Conservation (phyloP, 2,797 vertebrate genomes). For the Chiloscyllium punctatum region DNA sequence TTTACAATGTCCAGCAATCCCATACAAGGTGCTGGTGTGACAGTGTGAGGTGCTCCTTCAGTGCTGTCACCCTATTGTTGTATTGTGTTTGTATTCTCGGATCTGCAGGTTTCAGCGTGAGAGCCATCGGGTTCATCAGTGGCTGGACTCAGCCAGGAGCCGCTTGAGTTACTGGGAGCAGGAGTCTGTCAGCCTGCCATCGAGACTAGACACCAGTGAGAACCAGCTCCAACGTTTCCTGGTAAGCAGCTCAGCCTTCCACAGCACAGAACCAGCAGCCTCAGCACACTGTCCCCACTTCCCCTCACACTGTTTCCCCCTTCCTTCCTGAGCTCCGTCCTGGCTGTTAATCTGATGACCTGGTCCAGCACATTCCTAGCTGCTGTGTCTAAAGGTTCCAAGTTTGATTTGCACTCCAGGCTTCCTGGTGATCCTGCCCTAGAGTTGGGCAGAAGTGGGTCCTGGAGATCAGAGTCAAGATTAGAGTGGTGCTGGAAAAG, state of each 20-base stretch:
- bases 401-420: too few relatives aligned
- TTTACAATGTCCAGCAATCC: neutral
- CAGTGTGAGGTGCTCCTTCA: neutral
- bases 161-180: slow-evolving; percentile 62
- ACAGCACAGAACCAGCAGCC: too few relatives aligned
- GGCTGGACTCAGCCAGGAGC: slow-evolving; percentile 67
- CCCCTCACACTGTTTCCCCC: too few relatives aligned
- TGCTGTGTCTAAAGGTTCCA: too few relatives aligned
- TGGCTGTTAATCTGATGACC: too few relatives aligned
- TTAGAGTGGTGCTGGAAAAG: too few relatives aligned
- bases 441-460: too few relatives aligned
- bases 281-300: too few relatives aligned
- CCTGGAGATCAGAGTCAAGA: too few relatives aligned
- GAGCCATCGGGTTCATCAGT: slow-evolving; percentile 59
- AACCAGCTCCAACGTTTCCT: slow-evolving; percentile 47
- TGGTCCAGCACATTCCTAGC: too few relatives aligned
- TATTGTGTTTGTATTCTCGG: neutral
- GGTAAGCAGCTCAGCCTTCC: slow-evolving; percentile 53
- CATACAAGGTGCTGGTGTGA: neutral
- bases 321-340: too few relatives aligned
- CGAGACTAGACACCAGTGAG: slow-evolving; percentile 58
- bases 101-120: slow-evolving; percentile 64
- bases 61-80: neutral
- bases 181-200: slow-evolving; percentile 54
- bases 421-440: too few relatives aligned